These are phyloP conservation scores for Malachius bipustulatus DNA, from an alignment of 2,888 invertebrate genomes.

Conservation along the genomic window DNA sequence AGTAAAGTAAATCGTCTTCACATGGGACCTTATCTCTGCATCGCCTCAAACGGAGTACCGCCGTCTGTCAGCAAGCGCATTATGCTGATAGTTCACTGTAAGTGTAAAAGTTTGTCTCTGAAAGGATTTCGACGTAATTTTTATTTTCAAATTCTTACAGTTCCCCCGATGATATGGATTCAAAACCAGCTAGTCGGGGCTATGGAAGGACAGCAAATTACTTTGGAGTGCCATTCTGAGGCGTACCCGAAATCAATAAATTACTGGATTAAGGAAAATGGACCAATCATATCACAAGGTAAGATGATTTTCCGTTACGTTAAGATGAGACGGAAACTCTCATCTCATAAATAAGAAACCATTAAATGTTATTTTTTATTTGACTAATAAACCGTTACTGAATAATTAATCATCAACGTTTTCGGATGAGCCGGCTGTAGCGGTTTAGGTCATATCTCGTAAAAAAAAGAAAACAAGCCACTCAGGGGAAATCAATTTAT, in stretches of 20 bases:
- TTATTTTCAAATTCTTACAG: slow-evolving; percentile 36
- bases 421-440: too few species aligned
- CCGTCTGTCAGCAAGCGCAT: slow-evolving; percentile 83
- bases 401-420: too few species aligned
- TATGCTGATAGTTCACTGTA: slow-evolving; percentile 72
- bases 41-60: slow-evolving; percentile 73
- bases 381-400: too few species aligned
- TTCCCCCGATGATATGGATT: slow-evolving; percentile 62
- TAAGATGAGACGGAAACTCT: slow-evolving; percentile 10
- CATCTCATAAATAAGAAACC: too few species aligned
- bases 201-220: slow-evolving; percentile 51
- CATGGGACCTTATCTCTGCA: slow-evolving; percentile 72
- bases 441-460: too few species aligned
- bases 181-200: slow-evolving; percentile 61
- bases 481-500: too few species aligned
- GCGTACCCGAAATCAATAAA: slow-evolving; percentile 62
- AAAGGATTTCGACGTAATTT: background rate
- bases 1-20: slow-evolving; percentile 60
- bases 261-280: slow-evolving; percentile 58
- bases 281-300: slow-evolving; percentile 26
- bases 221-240: slow-evolving; percentile 61
- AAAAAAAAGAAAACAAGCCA: too few species aligned
- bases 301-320: slow-evolving; percentile 15
- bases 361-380: too few species aligned
- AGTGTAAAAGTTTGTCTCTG: slow-evolving; percentile 25